Evolutionary conservation across 2,888 invertebrate species (phyloP).

Genomic region (Macrosoma leucophasiata): DNA sequence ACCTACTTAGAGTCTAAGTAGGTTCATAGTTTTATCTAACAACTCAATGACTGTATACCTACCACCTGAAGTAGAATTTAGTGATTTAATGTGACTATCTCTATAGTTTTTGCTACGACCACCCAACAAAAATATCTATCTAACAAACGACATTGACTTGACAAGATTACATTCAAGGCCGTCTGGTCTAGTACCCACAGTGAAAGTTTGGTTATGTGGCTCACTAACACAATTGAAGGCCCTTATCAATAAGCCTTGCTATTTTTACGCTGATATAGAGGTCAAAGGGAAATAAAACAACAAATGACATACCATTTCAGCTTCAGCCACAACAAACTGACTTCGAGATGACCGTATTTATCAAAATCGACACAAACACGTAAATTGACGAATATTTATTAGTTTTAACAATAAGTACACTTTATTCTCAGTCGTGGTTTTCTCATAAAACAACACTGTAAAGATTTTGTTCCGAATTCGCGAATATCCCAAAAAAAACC

Average conservation of each 20-base stretch:
- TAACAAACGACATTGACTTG: slow-evolving; percentile 66
- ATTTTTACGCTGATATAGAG: background rate
- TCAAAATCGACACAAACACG: slow-evolving; percentile 25
- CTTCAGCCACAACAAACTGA: slow-evolving; percentile 32
- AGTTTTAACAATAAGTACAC: slow-evolving; percentile 22
- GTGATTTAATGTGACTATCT: too few species aligned
- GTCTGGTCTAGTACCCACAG: slow-evolving; percentile 50
- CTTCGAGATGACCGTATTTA: slow-evolving; percentile 24
- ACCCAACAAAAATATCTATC: too few species aligned
- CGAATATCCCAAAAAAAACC: slow-evolving; percentile 40
- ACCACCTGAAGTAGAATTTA: too few species aligned
- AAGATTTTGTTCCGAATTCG: slow-evolving; percentile 14
- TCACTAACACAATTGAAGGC: slow-evolving; percentile 10
- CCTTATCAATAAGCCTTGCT: background rate
- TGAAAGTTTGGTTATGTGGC: slow-evolving; percentile 62
- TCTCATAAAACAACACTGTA: slow-evolving; percentile 26
- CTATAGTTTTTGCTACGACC: too few species aligned
- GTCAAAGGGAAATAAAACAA: background rate
- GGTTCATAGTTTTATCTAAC: too few species aligned
- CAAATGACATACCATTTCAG: slow-evolving; percentile 36
- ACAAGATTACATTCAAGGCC: slow-evolving; percentile 74
- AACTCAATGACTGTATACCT: too few species aligned
- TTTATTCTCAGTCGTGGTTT: slow-evolving; percentile 17
- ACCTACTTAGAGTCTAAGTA: too few species aligned
- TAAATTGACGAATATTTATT: slow-evolving; percentile 13